phyloP scores from a whole-genome alignment of 2,797 vertebrate genomes.

The Darevskia mixta region DNA sequence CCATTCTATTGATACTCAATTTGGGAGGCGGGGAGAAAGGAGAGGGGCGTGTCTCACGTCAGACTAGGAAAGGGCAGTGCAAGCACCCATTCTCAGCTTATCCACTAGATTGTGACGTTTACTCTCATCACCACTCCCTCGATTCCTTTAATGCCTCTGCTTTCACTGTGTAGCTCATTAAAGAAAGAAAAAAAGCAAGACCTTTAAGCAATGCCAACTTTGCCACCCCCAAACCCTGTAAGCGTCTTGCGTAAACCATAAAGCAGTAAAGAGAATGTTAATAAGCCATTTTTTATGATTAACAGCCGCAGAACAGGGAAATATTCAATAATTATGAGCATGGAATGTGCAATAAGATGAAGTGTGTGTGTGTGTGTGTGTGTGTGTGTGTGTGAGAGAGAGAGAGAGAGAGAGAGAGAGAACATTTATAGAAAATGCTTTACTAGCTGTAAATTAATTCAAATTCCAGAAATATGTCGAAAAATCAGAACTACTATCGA shows the following conservation, averaged over 20 bases:
- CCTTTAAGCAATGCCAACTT: conserved; percentile 71
- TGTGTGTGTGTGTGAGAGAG: no score
- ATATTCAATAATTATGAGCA: conserved; percentile 40
- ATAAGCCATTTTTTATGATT: conserved; percentile 41
- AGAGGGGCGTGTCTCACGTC: conserved; percentile 44
- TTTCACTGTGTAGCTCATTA: conserved; percentile 62
- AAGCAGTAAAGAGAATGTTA: conserved; percentile 59
- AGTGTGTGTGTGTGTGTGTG: background rate
- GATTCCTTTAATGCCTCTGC: conserved; percentile 64
- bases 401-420: no score
- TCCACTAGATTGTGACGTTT: conserved; percentile 66
- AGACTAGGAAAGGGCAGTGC: conserved; percentile 57
- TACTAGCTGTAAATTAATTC: no score
- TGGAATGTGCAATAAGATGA: conserved; percentile 33
- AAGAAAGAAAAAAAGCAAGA: conserved; percentile 37
- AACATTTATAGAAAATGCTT: no score
- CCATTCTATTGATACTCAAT: conserved; percentile 43
- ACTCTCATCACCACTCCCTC: conserved; percentile 64
- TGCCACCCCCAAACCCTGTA: conserved; percentile 58
- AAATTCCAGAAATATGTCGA: no score
- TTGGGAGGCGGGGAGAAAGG: conserved; percentile 44
- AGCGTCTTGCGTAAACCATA: conserved; percentile 38
- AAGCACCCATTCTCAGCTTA: conserved; percentile 68
- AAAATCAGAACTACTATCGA: no score
- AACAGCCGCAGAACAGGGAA: conserved; percentile 46